Conservation (phyloP, 2,797 vertebrate genomes). For the Acanthis flammea region DNA sequence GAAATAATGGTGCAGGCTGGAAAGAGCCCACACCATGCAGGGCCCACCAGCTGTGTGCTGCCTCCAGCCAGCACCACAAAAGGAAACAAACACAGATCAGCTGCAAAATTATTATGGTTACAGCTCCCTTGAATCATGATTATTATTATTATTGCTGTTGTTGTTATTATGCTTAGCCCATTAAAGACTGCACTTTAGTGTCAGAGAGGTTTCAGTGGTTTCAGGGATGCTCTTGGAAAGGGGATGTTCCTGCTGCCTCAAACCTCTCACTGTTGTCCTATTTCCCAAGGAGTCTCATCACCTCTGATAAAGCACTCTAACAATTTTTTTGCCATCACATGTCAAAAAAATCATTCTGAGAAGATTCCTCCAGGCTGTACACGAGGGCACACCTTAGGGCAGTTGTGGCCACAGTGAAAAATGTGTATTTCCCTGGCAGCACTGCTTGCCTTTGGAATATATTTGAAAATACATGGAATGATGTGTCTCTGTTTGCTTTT, state of each 20-base stretch:
- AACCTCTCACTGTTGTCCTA: fast-evolving
- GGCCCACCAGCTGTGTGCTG: conserved; percentile 54
- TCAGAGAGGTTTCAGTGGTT: neutral
- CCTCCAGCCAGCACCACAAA: conserved; percentile 8
- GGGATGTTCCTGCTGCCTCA: neutral
- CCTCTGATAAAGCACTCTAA: neutral
- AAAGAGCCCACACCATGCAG: conserved; percentile 65
- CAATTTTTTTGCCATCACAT: neutral
- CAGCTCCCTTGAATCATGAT: neutral
- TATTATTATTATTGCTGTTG: neutral
- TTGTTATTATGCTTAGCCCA: neutral
- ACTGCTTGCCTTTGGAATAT: neutral
- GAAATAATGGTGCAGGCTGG: conserved; percentile 79
- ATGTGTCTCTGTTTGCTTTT: neutral
- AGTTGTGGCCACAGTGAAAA: neutral
- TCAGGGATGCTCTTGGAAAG: neutral
- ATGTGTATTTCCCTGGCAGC: neutral
- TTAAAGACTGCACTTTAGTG: neutral
- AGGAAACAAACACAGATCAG: conserved; percentile 53
- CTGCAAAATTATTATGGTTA: neutral
- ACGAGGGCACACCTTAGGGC: neutral
- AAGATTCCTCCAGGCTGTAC: neutral
- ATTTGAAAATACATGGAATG: neutral
- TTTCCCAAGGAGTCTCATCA: neutral
- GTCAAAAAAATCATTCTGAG: neutral